Evolutionary conservation across 1,140 invertebrate genomes (phyloP), one percentile per base, ranked within the genome.

Genomic region (Cydia pomonella): DNA sequence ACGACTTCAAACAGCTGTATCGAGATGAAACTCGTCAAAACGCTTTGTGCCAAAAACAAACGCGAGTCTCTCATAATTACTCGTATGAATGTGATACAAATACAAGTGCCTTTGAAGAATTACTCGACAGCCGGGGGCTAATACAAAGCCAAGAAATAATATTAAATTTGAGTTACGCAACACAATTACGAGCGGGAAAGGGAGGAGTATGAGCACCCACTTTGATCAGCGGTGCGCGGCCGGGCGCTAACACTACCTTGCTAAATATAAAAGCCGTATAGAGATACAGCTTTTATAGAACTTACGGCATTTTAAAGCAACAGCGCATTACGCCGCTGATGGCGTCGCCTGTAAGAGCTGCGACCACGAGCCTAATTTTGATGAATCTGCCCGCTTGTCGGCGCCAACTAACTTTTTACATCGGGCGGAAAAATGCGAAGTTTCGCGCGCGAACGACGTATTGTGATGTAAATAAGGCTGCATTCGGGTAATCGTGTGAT

Each of bases 331-430:
- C 21, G 2, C 63, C 16, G 10, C 3, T 23, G 53, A n/a, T 23
- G 53, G 53, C 27, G 25, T 66, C 63, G 63, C 63, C 27, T 21
- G 27, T 33, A 12, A 27, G 63, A 12, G 25, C 23, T 16, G 25
- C 63, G 25, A 66, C 27, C 63, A 27, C 63, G 12, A 33, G 63
- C 53, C 63, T 66, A 66, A 66, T 66, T 66, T 66, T 66, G 63
- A 66, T 66, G 63, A 66, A 66, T 66, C 63, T 33, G 25, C 27
- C 63, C 53, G 25, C 25, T 63, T 63, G 25, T 13, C 63, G 63
- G 63, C 63, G 63, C 63, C 63, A 33, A 66, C 25, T 33, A 66
- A 66, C 63, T 66, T 66, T 66, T 66, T 66, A 66, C 63, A 66
- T 66, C 62, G 16, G 3, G 62, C 62, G 23, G 63, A 66, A 66